These are phyloP conservation scores for Phthorimaea operculella DNA, from an alignment of 1,140 invertebrate species.

Conservation along the genomic window DNA sequence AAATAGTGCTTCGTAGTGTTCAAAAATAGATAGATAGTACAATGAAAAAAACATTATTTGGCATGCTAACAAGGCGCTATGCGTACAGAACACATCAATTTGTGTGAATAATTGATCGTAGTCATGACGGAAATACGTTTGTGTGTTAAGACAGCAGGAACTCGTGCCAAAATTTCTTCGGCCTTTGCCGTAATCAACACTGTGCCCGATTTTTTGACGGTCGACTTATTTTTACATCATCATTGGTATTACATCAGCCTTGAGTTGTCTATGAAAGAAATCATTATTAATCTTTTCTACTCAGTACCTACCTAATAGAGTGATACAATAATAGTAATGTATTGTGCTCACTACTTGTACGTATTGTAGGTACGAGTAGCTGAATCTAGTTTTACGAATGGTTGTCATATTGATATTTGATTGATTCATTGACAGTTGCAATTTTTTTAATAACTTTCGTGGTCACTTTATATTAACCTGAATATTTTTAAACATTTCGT, in stretches of 20 bases:
- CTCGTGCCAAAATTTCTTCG: constrained; percentile 52
- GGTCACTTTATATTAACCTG: no score
- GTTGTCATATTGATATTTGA: no score
- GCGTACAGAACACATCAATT: constrained; percentile 12
- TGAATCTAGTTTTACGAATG: no score
- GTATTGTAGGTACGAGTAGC: no score
- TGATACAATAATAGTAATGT: no score
- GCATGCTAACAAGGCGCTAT: constrained; percentile 9
- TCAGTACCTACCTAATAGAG: no score
- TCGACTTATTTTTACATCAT: constrained; percentile 48
- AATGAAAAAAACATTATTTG: constrained; percentile 2
- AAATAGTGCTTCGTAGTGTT: no score
- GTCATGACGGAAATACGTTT: constrained; percentile 18
- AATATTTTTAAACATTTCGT: no score
- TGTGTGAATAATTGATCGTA: constrained; percentile 19
- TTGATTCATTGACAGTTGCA: no score
- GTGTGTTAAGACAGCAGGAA: constrained; percentile 24
- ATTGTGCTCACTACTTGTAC: no score
- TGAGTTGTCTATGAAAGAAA: background rate
- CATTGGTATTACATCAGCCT: constrained; percentile 1
- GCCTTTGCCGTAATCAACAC: constrained; percentile 46
- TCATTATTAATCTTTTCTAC: no score
- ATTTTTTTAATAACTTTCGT: no score
- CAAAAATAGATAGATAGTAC: background rate
- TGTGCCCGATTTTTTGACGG: constrained; percentile 53